Percentiles rank a stretch among this genome's conserved stretches.
These are phyloP conservation scores for Metallyticus violacea DNA, from an alignment of 2,888 invertebrate genomes.

Conservation along the genomic window DNA sequence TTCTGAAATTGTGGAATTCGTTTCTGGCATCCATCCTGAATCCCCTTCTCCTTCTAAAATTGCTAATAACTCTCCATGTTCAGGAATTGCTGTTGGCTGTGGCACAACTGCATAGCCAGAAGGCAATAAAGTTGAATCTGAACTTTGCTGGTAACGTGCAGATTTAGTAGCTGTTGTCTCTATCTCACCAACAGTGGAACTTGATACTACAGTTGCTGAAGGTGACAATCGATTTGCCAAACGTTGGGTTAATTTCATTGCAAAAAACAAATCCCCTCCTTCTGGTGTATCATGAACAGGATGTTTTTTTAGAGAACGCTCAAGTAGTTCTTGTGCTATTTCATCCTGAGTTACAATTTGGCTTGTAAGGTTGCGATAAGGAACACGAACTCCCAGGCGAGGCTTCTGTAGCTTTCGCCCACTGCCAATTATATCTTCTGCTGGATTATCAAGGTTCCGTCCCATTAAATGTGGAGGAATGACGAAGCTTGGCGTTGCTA, in stretches of 20 bases:
- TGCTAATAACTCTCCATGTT: conserved; percentile 55
- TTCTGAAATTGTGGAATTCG: not conserved
- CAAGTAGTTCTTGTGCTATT: conserved; percentile 54
- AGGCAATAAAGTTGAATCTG: not conserved
- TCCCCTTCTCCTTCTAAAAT: conserved; percentile 57
- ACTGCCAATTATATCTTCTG: conserved; percentile 41
- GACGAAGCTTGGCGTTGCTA: not conserved
- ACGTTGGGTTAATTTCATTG: conserved; percentile 54
- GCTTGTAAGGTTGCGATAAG: conserved; percentile 50
- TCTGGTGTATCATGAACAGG: conserved; percentile 42
- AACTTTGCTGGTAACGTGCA: conserved; percentile 11
- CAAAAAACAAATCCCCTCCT: conserved; percentile 52
- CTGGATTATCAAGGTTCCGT: conserved; percentile 46
- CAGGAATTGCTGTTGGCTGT: conserved; percentile 38
- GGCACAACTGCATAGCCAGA: not conserved
- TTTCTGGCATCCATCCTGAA: conserved; percentile 36
- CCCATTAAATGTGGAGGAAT: conserved; percentile 46
- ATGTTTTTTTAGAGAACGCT: conserved; percentile 49
- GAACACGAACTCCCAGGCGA: conserved; percentile 48
- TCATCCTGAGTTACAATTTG: conserved; percentile 56
- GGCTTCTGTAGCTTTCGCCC: conserved; percentile 47
- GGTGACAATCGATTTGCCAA: conserved; percentile 48
- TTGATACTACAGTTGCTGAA: conserved; percentile 35
- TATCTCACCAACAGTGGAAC: conserved; percentile 37
- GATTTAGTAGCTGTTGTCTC: conserved; percentile 31